Percentiles rank a stretch among this genome's conserved stretches.
phyloP scores from a whole-genome alignment of 2,113 vertebrate species.

The Stigmatopora argus region DNA sequence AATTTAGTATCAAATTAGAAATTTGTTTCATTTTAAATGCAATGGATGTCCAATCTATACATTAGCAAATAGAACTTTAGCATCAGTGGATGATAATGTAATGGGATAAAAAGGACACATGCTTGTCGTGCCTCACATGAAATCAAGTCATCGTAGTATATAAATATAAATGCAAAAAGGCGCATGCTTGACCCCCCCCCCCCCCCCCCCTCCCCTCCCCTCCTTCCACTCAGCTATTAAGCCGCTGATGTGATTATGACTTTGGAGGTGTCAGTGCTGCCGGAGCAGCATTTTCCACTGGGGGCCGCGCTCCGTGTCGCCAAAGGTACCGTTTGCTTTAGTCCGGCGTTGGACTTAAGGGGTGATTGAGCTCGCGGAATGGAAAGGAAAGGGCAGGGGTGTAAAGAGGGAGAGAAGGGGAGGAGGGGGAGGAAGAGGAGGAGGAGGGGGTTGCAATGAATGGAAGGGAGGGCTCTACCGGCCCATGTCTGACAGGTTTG shows the following conservation, averaged over 20 bases:
- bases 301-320: background rate
- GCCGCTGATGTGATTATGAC: constrained; percentile 33
- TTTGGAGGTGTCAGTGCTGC: constrained; percentile 29
- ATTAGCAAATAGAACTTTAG: constrained; percentile 14
- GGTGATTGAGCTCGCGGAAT: constrained; percentile 29
- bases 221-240: constrained; percentile 19
- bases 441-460: constrained; percentile 26
- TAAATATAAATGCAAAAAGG: constrained; percentile 33
- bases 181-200: constrained; percentile 19
- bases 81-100: constrained; percentile 28
- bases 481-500: constrained; percentile 56
- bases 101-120: constrained; percentile 21
- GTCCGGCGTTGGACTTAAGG: background rate
- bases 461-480: constrained; percentile 33
- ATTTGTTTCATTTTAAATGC: no score
- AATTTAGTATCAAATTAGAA: no score
- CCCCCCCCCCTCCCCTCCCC: constrained; percentile 1
- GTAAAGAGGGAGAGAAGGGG: constrained; percentile 15
- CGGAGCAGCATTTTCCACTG: constrained; percentile 32
- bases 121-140: constrained; percentile 10
- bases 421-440: constrained; percentile 46
- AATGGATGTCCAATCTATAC: no score
- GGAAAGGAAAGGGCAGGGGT: constrained; percentile 52
- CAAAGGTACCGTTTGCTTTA: background rate
- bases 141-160: constrained; percentile 21